Evolutionary conservation across 2,113 vertebrate species (phyloP).

Genomic region (Sinocyclocheilus anshuiensis): DNA sequence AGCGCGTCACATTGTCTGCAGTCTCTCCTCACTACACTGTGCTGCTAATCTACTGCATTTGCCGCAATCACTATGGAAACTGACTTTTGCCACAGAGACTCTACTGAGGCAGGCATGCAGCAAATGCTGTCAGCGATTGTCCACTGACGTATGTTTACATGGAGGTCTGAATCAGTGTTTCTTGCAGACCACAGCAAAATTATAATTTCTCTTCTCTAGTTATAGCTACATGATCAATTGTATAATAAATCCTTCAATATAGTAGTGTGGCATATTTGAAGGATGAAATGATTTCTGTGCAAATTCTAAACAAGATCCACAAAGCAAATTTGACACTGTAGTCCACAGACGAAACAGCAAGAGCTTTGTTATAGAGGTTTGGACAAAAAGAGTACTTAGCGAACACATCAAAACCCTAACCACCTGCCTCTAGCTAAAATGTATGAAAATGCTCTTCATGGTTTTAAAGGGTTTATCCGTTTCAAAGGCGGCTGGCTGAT

Average conservation of each 20-base stretch:
- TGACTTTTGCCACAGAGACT: conserved; percentile 69
- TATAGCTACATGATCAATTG: background rate
- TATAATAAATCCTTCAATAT: background rate
- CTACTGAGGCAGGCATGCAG: conserved; percentile 58
- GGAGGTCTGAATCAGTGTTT: background rate
- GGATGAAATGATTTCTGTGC: background rate
- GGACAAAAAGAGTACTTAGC: conserved; percentile 21
- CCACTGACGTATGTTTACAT: background rate
- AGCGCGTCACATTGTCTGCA: conserved; percentile 66
- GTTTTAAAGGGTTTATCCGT: conserved; percentile 78
- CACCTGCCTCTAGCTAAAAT: conserved; percentile 65
- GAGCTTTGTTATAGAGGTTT: background rate
- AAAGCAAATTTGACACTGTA: background rate
- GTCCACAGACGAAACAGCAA: background rate
- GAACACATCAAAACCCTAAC: conserved; percentile 58
- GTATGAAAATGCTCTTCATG: conserved; percentile 74
- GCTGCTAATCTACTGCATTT: conserved; percentile 75
- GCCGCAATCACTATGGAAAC: conserved; percentile 81
- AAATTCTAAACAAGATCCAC: background rate
- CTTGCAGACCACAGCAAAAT: background rate
- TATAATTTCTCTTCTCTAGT: background rate
- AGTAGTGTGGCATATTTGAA: background rate
- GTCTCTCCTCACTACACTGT: conserved; percentile 69
- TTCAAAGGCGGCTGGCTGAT: conserved; percentile 73
- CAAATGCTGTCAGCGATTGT: conserved; percentile 46